Evolutionary conservation across 2,888 invertebrate species (phyloP).

Genomic region (Tupiocoris notatus): DNA sequence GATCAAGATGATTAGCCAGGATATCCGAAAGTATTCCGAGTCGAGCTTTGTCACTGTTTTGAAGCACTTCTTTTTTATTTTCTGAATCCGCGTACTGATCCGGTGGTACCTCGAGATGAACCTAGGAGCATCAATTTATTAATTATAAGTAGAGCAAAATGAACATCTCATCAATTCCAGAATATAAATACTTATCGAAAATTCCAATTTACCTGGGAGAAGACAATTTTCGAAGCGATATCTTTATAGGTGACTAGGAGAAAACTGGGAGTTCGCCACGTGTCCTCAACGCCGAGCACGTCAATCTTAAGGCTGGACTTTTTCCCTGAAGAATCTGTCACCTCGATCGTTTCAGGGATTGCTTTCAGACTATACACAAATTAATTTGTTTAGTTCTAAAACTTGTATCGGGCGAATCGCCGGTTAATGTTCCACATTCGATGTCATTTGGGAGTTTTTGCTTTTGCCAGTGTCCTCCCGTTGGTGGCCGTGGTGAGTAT

Average conservation of each 20-base stretch:
- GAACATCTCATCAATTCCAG: too few relatives aligned
- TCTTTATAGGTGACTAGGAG: constrained; percentile 65
- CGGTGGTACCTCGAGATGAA: constrained; percentile 79
- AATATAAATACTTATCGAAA: too few relatives aligned
- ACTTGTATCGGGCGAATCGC: too few relatives aligned
- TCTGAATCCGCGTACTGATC: constrained; percentile 65
- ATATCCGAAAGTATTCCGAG: constrained; percentile 76
- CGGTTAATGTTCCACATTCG: too few relatives aligned
- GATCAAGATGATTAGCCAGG: constrained; percentile 66
- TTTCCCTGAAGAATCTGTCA: constrained; percentile 60
- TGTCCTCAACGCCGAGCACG: constrained; percentile 78
- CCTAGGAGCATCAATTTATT: too few relatives aligned
- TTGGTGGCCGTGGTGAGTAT: too few relatives aligned
- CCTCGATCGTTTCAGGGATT: constrained; percentile 57
- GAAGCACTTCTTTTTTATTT: constrained; percentile 59
- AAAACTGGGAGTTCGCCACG: constrained; percentile 82
- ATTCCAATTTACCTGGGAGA: constrained; percentile 75
- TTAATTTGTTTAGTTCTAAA: background rate
- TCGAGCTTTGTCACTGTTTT: constrained; percentile 67
- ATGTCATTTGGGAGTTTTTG: too few relatives aligned
- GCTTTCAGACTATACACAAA: constrained; percentile 41
- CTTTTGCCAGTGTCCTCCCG: too few relatives aligned
- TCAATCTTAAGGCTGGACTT: constrained; percentile 71
- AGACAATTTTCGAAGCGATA: constrained; percentile 67
- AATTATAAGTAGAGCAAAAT: too few relatives aligned